phyloP scores from a whole-genome alignment of 1,140 invertebrate genomes.

The Uloborus diversus region DNA sequence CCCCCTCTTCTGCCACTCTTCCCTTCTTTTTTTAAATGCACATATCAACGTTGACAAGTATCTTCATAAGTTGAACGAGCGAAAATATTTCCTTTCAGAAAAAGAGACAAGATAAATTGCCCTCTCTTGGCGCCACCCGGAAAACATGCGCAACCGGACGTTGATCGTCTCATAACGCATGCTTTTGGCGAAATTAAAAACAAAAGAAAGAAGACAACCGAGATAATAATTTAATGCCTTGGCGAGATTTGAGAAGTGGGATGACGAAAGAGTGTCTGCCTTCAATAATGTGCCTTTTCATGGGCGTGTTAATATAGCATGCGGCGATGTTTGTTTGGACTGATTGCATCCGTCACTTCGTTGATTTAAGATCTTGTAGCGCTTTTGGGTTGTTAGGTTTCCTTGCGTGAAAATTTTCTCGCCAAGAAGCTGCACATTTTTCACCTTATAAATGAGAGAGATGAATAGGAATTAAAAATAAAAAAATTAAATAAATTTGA shows the following conservation, averaged over 20 bases:
- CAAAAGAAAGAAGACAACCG: background rate
- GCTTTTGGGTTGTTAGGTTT: background rate
- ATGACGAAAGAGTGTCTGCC: too few species aligned
- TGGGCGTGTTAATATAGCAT: background rate
- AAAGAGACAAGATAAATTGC: conserved; percentile 12
- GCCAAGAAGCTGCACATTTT: conserved; percentile 4
- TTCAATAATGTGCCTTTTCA: background rate
- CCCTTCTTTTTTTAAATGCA: too few species aligned
- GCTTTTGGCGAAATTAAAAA: background rate
- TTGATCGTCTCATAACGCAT: background rate
- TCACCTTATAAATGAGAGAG: conserved; percentile 5
- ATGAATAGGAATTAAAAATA: too few species aligned
- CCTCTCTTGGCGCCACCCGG: conserved; percentile 12
- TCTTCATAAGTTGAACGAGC: background rate
- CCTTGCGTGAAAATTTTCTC: background rate
- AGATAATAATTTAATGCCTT: background rate
- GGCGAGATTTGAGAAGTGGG: background rate
- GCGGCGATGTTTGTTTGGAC: background rate
- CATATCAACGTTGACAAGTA: background rate
- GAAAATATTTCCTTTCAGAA: background rate
- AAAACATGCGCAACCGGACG: conserved; percentile 7
- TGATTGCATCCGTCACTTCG: background rate
- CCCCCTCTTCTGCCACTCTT: too few species aligned
- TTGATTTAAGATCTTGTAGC: background rate
- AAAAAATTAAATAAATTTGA: too few species aligned